Conservation (phyloP, 2,113 vertebrate species). For the Ovis aries region DNA sequence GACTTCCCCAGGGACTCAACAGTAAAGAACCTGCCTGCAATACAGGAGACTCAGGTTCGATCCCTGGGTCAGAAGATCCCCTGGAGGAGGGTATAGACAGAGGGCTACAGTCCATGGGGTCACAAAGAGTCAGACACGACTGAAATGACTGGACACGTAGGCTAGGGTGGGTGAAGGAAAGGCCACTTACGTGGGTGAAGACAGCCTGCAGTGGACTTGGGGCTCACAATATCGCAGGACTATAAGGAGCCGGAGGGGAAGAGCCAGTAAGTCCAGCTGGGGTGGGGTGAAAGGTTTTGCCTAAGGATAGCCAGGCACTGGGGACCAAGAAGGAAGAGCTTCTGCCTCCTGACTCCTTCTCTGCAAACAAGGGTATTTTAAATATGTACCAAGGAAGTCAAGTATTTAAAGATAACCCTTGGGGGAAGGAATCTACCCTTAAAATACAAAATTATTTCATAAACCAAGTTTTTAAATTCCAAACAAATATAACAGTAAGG, state of each 20-base stretch:
- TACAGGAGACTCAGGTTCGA: not conserved
- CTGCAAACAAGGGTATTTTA: not conserved
- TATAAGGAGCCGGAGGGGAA: not conserved
- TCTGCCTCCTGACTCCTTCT: not conserved
- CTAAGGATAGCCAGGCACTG: not conserved
- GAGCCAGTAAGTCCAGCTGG: not conserved
- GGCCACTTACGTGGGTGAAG: not conserved
- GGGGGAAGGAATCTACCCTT: not conserved
- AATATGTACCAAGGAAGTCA: not conserved
- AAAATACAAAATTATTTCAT: not conserved
- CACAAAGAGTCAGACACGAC: not conserved
- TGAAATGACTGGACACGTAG: not conserved
- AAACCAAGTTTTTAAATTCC: not conserved
- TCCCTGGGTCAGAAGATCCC: not conserved
- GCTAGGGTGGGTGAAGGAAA: not conserved
- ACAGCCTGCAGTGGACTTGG: not conserved
- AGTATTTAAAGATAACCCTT: not conserved
- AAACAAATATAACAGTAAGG: not conserved
- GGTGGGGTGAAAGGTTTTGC: not conserved
- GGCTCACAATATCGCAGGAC: fast-evolving
- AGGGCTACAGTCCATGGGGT: not conserved
- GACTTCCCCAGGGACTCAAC: not conserved
- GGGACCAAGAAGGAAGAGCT: not conserved
- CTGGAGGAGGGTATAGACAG: not conserved
- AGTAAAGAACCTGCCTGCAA: not conserved